These are phyloP conservation scores for Drosophila sp. DNA, from an alignment of 1,140 invertebrate species.

Conservation along the genomic window DNA sequence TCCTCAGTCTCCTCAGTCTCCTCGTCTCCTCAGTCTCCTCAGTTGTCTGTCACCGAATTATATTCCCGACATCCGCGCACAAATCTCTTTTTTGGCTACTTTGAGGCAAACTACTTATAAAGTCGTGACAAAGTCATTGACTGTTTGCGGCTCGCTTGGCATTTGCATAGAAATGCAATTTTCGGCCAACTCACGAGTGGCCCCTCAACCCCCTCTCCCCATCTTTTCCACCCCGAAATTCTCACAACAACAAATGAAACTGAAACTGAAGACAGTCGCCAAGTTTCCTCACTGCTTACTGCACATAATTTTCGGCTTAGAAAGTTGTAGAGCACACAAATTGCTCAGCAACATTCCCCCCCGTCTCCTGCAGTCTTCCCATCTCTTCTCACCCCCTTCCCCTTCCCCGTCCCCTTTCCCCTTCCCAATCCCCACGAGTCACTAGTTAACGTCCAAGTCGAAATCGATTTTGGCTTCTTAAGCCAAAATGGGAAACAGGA, in stretches of 20 bases:
- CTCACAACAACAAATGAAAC: neutral
- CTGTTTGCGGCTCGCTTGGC: slow-evolving; percentile 64
- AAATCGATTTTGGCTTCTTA: slow-evolving; percentile 67
- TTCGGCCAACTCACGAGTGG: slow-evolving; percentile 62
- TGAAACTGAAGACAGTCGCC: slow-evolving; percentile 22
- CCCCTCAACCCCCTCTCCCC: slow-evolving; percentile 28
- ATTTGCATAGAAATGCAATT: slow-evolving; percentile 82
- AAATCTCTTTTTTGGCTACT: slow-evolving; percentile 49
- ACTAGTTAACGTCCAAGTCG: neutral
- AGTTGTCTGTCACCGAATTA: slow-evolving; percentile 34
- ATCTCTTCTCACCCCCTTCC: neutral
- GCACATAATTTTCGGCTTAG: slow-evolving; percentile 77
- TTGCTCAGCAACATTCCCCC: slow-evolving; percentile 31
- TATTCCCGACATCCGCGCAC: neutral
- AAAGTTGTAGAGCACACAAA: slow-evolving; percentile 69
- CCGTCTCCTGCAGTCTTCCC: slow-evolving; percentile 11
- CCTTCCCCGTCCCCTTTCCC: neutral
- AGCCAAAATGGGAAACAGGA: slow-evolving; percentile 26
- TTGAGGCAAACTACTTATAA: slow-evolving; percentile 73
- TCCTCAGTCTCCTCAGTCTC: too few relatives aligned
- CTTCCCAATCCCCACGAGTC: too few relatives aligned
- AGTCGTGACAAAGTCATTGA: slow-evolving; percentile 82
- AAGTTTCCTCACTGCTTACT: slow-evolving; percentile 43
- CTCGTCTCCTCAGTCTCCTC: neutral
- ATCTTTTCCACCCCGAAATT: neutral